Evolutionary conservation across 1,140 invertebrate species (phyloP).

Genomic region (Anthonomus grandis): DNA sequence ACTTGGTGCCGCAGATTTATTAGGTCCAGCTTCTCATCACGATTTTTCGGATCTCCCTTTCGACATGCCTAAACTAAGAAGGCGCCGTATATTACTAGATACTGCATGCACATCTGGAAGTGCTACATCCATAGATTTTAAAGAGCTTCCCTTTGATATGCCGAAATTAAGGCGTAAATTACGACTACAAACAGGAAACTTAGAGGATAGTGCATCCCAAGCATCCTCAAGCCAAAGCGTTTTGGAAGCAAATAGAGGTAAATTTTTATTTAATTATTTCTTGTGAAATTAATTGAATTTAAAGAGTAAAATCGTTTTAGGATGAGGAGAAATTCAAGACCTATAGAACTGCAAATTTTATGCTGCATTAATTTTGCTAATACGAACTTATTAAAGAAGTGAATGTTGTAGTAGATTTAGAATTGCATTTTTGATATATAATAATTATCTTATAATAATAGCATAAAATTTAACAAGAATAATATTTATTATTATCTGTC

Average conservation of each 20-base stretch:
- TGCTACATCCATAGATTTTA: constrained; percentile 69
- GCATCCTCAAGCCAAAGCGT: constrained; percentile 76
- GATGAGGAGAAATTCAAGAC: too few species aligned
- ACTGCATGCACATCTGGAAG: constrained; percentile 66
- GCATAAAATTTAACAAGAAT: too few species aligned
- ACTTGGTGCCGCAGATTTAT: constrained; percentile 43
- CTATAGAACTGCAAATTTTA: too few species aligned
- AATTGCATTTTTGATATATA: too few species aligned
- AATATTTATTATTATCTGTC: too few species aligned
- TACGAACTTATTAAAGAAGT: too few species aligned
- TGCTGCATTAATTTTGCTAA: too few species aligned
- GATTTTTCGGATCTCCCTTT: constrained; percentile 77
- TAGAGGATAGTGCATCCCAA: constrained; percentile 66
- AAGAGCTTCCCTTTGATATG: constrained; percentile 84
- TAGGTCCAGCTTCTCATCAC: constrained; percentile 44
- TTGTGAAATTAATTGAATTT: neutral
- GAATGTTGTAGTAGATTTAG: too few species aligned
- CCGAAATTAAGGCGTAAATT: constrained; percentile 75
- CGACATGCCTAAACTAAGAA: constrained; percentile 83
- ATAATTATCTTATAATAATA: too few species aligned
- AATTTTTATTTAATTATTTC: constrained; percentile 10
- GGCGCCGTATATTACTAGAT: constrained; percentile 61
- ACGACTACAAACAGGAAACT: constrained; percentile 53
- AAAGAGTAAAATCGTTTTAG: neutral
- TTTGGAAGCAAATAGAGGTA: constrained; percentile 61